Base-by-base conservation (phyloP, 2,888 invertebrate species). In the Drosophila borealis region DNA sequence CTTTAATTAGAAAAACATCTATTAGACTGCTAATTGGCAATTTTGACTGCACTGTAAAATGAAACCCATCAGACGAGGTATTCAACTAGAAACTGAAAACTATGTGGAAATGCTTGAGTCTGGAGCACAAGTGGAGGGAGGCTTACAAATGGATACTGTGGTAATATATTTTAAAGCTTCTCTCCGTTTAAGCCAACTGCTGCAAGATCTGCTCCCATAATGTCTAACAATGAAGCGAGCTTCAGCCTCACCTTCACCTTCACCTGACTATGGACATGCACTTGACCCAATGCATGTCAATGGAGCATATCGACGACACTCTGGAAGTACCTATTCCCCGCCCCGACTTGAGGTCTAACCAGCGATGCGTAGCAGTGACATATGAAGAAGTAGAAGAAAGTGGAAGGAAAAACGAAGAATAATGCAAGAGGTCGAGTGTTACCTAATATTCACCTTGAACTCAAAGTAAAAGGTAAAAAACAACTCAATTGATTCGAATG, bases 391-490 rank as follows among this genome's bases (percentile, higher is more conserved):
- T 1, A 1, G 13, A 36, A 39, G 25, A 11, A 25, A 41, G 46
- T 54, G 42, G 25, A 13, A 21, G 34, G 49, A 34, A 54, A 34
- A 44, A n/a, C 33, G 25, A 25, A 48, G 6, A 14, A 64, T 19
- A 53, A 25, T 3, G 3, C 21, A 39, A 51, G 44, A 21, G 25
- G 37, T 11, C 14, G 19, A 19, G 17, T 19, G 41, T 42, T 53
- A 56, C 45, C 37, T 37, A n/a, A 65, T 36, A 44, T 72, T 68
- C 60, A 71, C 76, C 76, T 76, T 72, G 72, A 75, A 75, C 76
- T 75, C 62, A 45, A 54, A 42, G 10, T 4, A 25, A 49, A 14
- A 37, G 36, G 10, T 2, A 19, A 33, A 55, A 19, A 50, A 54
- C 37, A 57, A 41, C 48, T 55, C 60, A 75, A 75, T 68, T 61